Conservation (phyloP, 2,113 vertebrate species). For the mouse (Mus musculus) region DNA sequence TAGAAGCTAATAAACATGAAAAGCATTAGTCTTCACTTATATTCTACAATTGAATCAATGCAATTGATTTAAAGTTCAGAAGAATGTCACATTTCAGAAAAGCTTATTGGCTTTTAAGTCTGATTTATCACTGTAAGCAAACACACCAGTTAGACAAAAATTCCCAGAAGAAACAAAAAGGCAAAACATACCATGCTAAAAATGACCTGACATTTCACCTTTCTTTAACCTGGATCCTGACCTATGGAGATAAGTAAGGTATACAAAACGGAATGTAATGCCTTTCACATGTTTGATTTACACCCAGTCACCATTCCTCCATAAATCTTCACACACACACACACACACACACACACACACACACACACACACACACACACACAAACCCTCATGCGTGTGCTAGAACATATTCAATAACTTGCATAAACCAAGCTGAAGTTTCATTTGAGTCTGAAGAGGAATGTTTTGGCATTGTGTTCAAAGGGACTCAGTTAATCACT, state of each 20-base stretch:
- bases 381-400: too few species aligned
- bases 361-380: too few species aligned
- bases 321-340: not conserved
- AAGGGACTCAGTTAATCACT: not conserved
- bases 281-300: slow-evolving; percentile 28
- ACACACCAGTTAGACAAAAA: slow-evolving; percentile 56
- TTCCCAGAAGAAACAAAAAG: slow-evolving; percentile 69
- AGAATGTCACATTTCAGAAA: slow-evolving; percentile 54
- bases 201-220: slow-evolving; percentile 16
- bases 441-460: slow-evolving; percentile 34
- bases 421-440: slow-evolving; percentile 18
- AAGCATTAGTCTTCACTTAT: slow-evolving; percentile 79
- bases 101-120: slow-evolving; percentile 72
- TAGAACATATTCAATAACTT: not conserved
- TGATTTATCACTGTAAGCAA: slow-evolving; percentile 69
- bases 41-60: slow-evolving; percentile 72
- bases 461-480: not conserved
- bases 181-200: slow-evolving; percentile 23
- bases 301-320: not conserved
- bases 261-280: slow-evolving; percentile 51
- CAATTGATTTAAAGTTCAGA: slow-evolving; percentile 78
- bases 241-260: not conserved
- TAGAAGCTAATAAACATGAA: slow-evolving; percentile 77
- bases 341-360: too few species aligned
- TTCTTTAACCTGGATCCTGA: slow-evolving; percentile 22